Conservation (phyloP, 1,140 invertebrate species). For the Leptoteleia sp. region DNA sequence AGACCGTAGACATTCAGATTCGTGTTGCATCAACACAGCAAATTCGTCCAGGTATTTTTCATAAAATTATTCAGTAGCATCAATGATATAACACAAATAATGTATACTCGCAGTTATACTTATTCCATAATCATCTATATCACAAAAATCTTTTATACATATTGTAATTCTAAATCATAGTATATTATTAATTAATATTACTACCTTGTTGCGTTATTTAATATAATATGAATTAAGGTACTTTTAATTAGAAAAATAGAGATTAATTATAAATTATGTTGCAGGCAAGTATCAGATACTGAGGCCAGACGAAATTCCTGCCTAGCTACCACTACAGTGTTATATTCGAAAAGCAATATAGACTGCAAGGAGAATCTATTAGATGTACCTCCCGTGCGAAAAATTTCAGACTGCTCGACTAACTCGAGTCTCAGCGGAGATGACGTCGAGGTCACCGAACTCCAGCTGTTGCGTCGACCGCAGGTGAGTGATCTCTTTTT, state of each 20-base stretch:
- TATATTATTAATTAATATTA: too few species aligned
- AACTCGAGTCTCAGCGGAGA: constrained; percentile 85
- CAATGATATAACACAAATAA: too few species aligned
- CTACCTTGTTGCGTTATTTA: too few species aligned
- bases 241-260: too few species aligned
- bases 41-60: constrained; percentile 38
- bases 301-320: constrained; percentile 73
- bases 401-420: constrained; percentile 85
- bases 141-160: too few species aligned
- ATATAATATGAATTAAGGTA: too few species aligned
- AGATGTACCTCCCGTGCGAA: constrained; percentile 82
- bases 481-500: constrained; percentile 77
- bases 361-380: constrained; percentile 70
- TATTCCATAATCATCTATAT: too few species aligned
- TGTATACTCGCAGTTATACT: too few species aligned
- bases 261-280: too few species aligned
- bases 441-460: constrained; percentile 83
- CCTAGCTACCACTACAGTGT: constrained; percentile 67
- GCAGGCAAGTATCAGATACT: constrained; percentile 35
- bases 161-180: too few species aligned
- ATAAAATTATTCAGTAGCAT: neutral
- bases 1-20: constrained; percentile 75
- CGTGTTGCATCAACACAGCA: constrained; percentile 69
- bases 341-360: constrained; percentile 49
- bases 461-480: constrained; percentile 73